A percentile compares a stretch with the other conserved stretches of the same genome.
Evolutionary conservation across 2,113 vertebrate genomes (phyloP).

Genomic region (Asarcornis scutulata): DNA sequence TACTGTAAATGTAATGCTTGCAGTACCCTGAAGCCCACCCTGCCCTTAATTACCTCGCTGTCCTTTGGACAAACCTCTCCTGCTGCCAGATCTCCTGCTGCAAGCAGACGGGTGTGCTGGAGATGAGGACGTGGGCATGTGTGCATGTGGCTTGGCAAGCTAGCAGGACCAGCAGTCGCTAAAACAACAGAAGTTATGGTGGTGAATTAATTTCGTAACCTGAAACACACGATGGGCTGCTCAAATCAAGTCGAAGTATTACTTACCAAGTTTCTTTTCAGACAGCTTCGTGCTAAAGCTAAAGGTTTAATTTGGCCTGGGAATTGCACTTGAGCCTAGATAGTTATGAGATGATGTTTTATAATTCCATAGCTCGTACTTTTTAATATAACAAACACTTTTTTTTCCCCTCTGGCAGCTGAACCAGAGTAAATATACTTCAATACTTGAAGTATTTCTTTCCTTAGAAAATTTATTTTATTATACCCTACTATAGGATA

Average conservation of each 20-base stretch:
- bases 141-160: not conserved
- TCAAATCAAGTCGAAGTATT: not conserved
- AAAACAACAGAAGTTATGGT: not conserved
- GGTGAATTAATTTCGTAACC: not conserved
- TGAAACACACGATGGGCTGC: not conserved
- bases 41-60: not conserved
- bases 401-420: not conserved
- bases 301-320: not conserved
- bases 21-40: not conserved
- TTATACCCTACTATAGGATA: not conserved
- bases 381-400: not conserved
- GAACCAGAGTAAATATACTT: not conserved
- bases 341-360: not conserved
- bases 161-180: not conserved
- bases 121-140: accelerated
- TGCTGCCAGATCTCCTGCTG: not conserved
- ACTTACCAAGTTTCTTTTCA: not conserved
- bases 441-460: not conserved
- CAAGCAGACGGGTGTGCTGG: not conserved
- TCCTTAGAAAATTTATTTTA: not conserved
- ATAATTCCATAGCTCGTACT: not conserved
- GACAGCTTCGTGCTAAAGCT: not conserved
- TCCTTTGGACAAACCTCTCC: not conserved
- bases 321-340: not conserved
- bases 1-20: not conserved